Conservation (phyloP, 2,888 invertebrate genomes). For the Sylvicola cinctus region DNA sequence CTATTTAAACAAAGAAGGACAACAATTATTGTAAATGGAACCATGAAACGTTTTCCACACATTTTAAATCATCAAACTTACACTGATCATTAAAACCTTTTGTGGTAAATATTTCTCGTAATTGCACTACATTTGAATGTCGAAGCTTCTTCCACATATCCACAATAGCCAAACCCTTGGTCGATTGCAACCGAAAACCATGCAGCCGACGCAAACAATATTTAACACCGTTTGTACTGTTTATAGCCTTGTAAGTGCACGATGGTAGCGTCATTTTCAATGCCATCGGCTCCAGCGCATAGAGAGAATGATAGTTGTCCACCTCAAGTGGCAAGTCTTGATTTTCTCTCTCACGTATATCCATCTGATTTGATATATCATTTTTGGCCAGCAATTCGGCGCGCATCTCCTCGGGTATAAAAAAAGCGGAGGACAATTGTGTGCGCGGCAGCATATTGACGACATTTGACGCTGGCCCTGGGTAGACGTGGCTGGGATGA, state of each 20-base stretch:
- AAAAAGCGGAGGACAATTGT: slow-evolving; percentile 41
- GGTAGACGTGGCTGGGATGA: slow-evolving; percentile 17
- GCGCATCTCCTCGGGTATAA: slow-evolving; percentile 67
- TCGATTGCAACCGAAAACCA: slow-evolving; percentile 59
- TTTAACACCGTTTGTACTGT: slow-evolving; percentile 64
- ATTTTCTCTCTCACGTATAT: slow-evolving; percentile 16
- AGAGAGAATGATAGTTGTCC: slow-evolving; percentile 75
- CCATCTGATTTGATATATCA: slow-evolving; percentile 32
- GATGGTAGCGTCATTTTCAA: slow-evolving; percentile 40
- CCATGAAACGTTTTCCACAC: neutral
- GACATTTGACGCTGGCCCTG: slow-evolving; percentile 25
- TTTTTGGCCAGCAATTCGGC: slow-evolving; percentile 22
- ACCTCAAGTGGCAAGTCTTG: slow-evolving; percentile 68
- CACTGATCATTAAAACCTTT: slow-evolving; percentile 93
- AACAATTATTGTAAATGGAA: neutral
- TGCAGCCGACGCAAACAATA: slow-evolving; percentile 79
- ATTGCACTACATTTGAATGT: slow-evolving; percentile 84
- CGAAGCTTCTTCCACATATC: slow-evolving; percentile 90
- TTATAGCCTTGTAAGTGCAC: slow-evolving; percentile 76
- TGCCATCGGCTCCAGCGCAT: slow-evolving; percentile 54
- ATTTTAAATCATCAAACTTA: slow-evolving; percentile 28
- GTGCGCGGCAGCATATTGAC: slow-evolving; percentile 24
- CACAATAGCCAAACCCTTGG: slow-evolving; percentile 65
- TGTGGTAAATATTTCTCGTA: slow-evolving; percentile 85
- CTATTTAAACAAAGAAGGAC: slow-evolving; percentile 19